Evolutionary conservation across 2,113 vertebrate species (phyloP).

Genomic region (Otis tarda): DNA sequence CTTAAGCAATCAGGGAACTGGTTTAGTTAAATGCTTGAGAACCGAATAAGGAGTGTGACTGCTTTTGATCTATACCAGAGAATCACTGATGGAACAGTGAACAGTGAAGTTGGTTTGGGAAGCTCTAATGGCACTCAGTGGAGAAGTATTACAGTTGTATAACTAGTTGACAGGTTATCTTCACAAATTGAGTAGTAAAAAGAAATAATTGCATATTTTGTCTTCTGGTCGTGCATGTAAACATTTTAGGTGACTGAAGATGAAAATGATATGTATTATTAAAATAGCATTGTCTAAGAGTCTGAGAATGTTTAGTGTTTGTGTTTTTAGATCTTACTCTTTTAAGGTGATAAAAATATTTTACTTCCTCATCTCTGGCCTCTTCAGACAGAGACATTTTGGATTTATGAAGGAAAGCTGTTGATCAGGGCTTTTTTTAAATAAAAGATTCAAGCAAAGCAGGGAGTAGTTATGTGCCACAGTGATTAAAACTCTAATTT

Average conservation of each 20-base stretch:
- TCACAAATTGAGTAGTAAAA: conserved; percentile 24
- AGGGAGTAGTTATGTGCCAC: neutral
- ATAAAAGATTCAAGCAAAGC: neutral
- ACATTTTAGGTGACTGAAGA: neutral
- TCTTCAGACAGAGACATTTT: neutral
- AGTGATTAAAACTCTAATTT: neutral
- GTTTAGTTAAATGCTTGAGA: neutral
- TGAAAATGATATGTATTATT: neutral
- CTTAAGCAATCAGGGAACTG: neutral
- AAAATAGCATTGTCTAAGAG: neutral
- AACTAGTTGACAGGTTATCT: neutral
- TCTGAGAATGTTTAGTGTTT: neutral
- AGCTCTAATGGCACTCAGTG: neutral
- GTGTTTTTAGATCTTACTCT: neutral
- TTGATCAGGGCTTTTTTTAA: neutral
- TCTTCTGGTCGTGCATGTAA: neutral
- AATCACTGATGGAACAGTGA: neutral
- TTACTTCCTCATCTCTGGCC: neutral
- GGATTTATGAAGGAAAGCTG: neutral
- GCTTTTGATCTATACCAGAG: neutral
- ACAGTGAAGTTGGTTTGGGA: neutral
- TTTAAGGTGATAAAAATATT: neutral
- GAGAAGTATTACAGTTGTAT: neutral
- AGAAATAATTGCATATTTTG: neutral
- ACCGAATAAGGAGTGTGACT: neutral